phyloP scores from a whole-genome alignment of 2,888 invertebrate species.

The Himalopsyche japonica region DNA sequence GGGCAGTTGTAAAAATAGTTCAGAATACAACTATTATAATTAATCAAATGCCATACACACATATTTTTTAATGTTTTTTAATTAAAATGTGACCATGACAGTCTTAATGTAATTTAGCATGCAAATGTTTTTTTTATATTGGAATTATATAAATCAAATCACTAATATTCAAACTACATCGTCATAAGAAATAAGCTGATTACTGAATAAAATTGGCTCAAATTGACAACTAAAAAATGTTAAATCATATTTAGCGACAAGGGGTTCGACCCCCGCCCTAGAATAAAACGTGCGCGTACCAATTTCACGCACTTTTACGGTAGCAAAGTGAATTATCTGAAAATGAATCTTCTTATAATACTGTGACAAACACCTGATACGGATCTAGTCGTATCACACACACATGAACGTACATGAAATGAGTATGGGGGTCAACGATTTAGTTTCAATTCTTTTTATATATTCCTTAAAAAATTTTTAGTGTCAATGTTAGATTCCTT shows the following conservation, averaged over 20 bases:
- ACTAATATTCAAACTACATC: background rate
- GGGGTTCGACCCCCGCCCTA: background rate
- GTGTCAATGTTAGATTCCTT: too few species aligned
- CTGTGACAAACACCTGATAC: slow-evolving; percentile 28
- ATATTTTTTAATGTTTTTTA: background rate
- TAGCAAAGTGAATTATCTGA: slow-evolving; percentile 23
- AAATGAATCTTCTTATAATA: slow-evolving; percentile 23
- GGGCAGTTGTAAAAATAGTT: too few species aligned
- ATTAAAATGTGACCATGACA: background rate
- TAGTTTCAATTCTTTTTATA: background rate
- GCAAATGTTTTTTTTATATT: too few species aligned
- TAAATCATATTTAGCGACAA: slow-evolving; percentile 4
- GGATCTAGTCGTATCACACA: slow-evolving; percentile 5
- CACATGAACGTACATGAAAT: background rate
- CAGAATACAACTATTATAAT: too few species aligned
- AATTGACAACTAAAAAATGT: background rate
- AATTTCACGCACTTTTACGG: slow-evolving; percentile 32
- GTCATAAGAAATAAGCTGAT: background rate
- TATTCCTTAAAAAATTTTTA: too few species aligned
- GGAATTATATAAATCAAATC: background rate
- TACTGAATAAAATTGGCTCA: background rate
- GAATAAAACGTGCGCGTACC: slow-evolving; percentile 7
- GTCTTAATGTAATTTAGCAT: too few species aligned
- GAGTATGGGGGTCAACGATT: background rate
- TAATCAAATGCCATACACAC: background rate